Conservation (phyloP, 2,113 vertebrate genomes). For the Brachyhypopomus gauderio region DNA sequence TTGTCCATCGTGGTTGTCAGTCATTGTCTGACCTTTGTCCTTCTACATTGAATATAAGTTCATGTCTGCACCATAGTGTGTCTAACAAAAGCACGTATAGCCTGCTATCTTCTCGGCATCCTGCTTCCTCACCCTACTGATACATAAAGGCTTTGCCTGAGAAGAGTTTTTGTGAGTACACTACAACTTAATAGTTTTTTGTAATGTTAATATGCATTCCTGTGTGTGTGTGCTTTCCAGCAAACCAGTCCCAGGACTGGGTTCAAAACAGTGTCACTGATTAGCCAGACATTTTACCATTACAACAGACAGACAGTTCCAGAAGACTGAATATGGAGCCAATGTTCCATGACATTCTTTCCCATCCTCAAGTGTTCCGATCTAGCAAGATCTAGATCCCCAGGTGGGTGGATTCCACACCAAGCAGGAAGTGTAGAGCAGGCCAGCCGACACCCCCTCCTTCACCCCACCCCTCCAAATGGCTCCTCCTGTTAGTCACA, state of each 20-base stretch:
- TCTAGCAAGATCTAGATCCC: conserved; percentile 10
- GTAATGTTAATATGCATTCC: no score
- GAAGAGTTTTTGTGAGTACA: no score
- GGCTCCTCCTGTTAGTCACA: conserved; percentile 39
- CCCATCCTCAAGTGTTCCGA: neutral
- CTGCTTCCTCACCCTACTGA: no score
- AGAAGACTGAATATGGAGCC: conserved; percentile 22
- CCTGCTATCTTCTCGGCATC: no score
- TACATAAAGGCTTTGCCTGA: no score
- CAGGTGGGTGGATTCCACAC: conserved; percentile 12
- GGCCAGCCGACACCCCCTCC: conserved; percentile 26
- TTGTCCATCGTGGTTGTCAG: no score
- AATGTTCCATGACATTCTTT: conserved; percentile 4
- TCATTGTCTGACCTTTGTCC: no score
- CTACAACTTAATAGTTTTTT: no score
- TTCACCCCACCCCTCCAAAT: neutral
- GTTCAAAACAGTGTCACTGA: neutral
- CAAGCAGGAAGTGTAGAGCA: conserved; percentile 35
- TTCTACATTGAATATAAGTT: no score
- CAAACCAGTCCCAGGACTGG: neutral
- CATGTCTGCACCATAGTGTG: no score
- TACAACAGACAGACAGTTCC: neutral
- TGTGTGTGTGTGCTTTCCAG: no score
- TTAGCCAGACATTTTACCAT: neutral
- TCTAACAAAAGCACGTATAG: no score